Conservation (phyloP, 2,797 vertebrate genomes). For the Gymnoscopelus microlampas region DNA sequence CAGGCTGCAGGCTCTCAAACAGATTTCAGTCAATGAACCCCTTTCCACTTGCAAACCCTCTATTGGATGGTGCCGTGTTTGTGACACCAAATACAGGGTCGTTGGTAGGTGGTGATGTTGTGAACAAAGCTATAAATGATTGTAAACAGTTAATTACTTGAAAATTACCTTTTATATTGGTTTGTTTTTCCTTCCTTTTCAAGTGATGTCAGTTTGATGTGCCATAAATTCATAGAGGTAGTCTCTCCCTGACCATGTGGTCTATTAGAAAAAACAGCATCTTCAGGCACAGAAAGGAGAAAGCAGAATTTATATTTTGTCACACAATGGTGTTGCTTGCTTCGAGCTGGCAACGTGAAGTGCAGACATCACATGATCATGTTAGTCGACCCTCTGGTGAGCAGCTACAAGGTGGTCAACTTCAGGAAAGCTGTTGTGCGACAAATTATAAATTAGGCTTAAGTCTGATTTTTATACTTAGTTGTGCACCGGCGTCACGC, state of each 20-base stretch:
- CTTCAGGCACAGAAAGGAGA: constrained; percentile 41
- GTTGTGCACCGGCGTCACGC: too few relatives aligned
- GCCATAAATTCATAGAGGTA: constrained; percentile 33
- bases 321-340: too few relatives aligned
- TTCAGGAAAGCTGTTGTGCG: too few relatives aligned
- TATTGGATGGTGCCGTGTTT: not conserved
- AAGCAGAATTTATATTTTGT: too few relatives aligned
- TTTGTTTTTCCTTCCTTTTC: not conserved
- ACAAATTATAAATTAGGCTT: too few relatives aligned
- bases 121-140: constrained; percentile 2
- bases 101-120: not conserved
- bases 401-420: too few relatives aligned
- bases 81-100: not conserved
- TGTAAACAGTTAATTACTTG: not conserved
- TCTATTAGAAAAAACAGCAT: constrained; percentile 15
- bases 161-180: constrained; percentile 21
- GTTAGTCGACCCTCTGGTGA: too few relatives aligned
- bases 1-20: constrained; percentile 58
- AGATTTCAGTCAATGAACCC: constrained; percentile 21
- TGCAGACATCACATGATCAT: too few relatives aligned
- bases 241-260: constrained; percentile 14
- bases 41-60: constrained; percentile 8
- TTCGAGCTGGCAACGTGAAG: too few relatives aligned
- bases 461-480: too few relatives aligned
- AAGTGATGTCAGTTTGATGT: constrained; percentile 18